Evolutionary conservation across 2,113 vertebrate genomes (phyloP), one percentile per base, ranked within the genome.

Genomic region (Trogon melanurus): DNA sequence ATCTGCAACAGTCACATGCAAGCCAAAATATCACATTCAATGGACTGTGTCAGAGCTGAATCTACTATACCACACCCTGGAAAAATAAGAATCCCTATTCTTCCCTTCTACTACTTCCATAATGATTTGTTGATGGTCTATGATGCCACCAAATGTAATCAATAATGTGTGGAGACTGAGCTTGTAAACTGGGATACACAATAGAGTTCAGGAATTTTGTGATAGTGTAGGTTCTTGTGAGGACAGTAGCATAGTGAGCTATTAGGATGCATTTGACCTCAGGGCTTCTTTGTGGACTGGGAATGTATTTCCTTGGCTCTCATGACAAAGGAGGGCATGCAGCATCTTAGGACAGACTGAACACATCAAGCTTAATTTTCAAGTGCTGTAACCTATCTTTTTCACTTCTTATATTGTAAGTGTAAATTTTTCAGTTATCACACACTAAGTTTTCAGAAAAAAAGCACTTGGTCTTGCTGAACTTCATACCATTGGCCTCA

Each of bases 361-460:
- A 64, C 36, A 47, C 20, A 65, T 57, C 26, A 65, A 51, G 36
- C 22, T 60, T 58, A 60, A 66, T n/a, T 85, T 29, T 58, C 15
- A 6, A 38, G 27, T 79, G 36, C 16, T 57, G 15, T 36, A 58
- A 85, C 9, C 23, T 14, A 17, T 47, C 19, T 51, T 81, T 58
- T 58, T 29, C 1, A 25, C 58, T 47, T 72, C 51, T 47, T 1
- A 0, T 38, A 66, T 34, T 2, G 0, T 32, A 71, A 56, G 50
- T n/a, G 44, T 32, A 64, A 45, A 53, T 25, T 36, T 66, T 85
- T 53, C 71, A 65, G 45, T 45, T 65, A 65, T 72, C 16, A 45
- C 36, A 32, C 21, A 45, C 7, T 32, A 71, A 27, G 10, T 32
- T 57, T 51, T 72, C 48, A 51, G 26, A 72, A 69, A 82, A 62